Conservation (phyloP, 2,113 vertebrate species). For the Madoqua kirkii region DNA sequence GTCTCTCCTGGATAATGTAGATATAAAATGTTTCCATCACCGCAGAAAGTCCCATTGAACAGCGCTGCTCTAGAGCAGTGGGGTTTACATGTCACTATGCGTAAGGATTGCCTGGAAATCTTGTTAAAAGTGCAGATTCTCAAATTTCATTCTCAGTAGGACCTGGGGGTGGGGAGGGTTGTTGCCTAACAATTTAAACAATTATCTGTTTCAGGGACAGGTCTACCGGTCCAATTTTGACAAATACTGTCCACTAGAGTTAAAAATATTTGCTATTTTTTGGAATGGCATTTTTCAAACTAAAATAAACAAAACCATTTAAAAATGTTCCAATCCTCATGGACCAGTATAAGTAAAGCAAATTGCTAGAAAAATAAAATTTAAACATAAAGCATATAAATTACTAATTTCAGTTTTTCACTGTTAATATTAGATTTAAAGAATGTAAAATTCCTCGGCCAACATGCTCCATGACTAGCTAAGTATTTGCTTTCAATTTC, state of each 20-base stretch:
- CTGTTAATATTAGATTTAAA: background rate
- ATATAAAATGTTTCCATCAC: background rate
- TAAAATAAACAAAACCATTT: background rate
- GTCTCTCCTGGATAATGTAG: background rate
- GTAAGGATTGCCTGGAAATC: background rate
- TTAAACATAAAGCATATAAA: background rate
- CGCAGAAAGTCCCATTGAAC: background rate
- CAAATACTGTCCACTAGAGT: background rate
- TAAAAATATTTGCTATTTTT: background rate
- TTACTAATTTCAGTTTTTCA: background rate
- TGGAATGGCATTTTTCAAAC: background rate
- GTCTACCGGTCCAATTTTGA: accelerated
- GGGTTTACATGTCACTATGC: background rate
- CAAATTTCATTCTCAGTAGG: background rate
- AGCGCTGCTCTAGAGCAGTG: background rate
- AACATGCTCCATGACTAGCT: background rate
- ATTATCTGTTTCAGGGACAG: background rate
- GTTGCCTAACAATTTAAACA: background rate
- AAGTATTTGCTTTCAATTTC: background rate
- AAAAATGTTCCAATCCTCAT: background rate
- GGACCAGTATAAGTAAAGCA: background rate
- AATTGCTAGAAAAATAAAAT: background rate
- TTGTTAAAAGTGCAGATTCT: background rate
- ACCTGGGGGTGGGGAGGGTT: background rate
- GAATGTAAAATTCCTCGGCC: background rate